Percentiles rank a stretch among this genome's conserved stretches.
Conservation (phyloP, 2,113 vertebrate species). For the Hyperopisus bebe region DNA sequence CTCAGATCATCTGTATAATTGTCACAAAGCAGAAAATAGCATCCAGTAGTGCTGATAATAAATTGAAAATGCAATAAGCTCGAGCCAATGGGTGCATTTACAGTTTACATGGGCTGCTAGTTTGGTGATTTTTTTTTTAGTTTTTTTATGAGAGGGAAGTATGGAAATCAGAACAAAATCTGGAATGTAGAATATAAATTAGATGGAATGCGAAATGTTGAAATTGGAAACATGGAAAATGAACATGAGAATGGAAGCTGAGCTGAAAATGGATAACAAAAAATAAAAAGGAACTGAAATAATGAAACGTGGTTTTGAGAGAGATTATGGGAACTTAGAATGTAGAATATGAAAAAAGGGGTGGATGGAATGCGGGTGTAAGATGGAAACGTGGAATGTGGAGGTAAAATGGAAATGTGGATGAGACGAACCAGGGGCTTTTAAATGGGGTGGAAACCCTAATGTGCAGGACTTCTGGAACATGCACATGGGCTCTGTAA, state of each 20-base stretch:
- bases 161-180: not conserved
- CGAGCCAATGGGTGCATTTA: not conserved
- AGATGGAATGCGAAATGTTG: not conserved
- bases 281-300: not conserved
- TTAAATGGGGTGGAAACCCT: not conserved
- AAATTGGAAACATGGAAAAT: not conserved
- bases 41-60: not conserved
- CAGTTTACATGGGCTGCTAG: not conserved
- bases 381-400: not conserved
- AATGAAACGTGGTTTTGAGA: not conserved
- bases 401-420: not conserved
- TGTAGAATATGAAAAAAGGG: not conserved
- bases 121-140: not conserved
- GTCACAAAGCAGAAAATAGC: conserved; percentile 15
- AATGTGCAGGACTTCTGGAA: not conserved
- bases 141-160: not conserved
- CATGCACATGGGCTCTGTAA: not conserved
- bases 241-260: not conserved
- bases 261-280: not conserved
- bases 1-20: conserved; percentile 51
- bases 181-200: not conserved
- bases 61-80: conserved; percentile 2
- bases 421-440: not conserved
- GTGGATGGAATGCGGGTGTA: not conserved
- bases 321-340: not conserved